These are phyloP conservation scores for Magallana nippona DNA, from an alignment of 2,888 invertebrate species.

Conservation along the genomic window DNA sequence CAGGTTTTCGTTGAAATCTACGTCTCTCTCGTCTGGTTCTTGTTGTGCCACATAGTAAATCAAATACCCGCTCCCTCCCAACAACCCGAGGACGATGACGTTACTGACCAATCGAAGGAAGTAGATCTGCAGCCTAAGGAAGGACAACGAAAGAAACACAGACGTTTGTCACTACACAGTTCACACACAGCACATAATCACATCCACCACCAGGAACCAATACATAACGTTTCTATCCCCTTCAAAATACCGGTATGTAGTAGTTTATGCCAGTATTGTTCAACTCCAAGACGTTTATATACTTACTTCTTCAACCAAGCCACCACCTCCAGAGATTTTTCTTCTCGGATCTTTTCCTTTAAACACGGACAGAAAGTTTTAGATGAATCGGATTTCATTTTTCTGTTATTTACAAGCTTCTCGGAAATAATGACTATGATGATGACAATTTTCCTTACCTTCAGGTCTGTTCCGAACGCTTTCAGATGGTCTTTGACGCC, in stretches of 20 bases:
- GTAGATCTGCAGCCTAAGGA: conserved; percentile 50
- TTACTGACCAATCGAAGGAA: conserved; percentile 56
- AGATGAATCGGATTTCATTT: too few relatives aligned
- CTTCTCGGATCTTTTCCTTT: conserved; percentile 62
- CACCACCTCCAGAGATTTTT: conserved; percentile 51
- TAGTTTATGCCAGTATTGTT: background rate
- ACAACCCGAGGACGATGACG: conserved; percentile 58
- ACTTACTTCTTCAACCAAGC: conserved; percentile 50
- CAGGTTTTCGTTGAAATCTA: conserved; percentile 51
- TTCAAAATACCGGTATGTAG: too few relatives aligned
- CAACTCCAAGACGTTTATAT: background rate
- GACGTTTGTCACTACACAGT: too few relatives aligned
- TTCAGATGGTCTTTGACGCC: conserved; percentile 62
- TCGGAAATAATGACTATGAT: too few relatives aligned
- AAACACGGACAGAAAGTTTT: background rate
- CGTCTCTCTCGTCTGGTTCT: conserved; percentile 51
- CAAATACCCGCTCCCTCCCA: conserved; percentile 69
- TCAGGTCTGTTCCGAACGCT: conserved; percentile 64
- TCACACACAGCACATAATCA: too few relatives aligned
- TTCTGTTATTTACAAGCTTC: too few relatives aligned
- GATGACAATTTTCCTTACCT: conserved; percentile 50
- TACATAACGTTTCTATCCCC: too few relatives aligned
- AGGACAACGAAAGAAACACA: background rate
- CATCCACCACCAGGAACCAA: too few relatives aligned
- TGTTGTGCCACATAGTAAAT: conserved; percentile 61